Base-by-base conservation (phyloP, 2,888 invertebrate species). In the Hoplodrina blanda region DNA sequence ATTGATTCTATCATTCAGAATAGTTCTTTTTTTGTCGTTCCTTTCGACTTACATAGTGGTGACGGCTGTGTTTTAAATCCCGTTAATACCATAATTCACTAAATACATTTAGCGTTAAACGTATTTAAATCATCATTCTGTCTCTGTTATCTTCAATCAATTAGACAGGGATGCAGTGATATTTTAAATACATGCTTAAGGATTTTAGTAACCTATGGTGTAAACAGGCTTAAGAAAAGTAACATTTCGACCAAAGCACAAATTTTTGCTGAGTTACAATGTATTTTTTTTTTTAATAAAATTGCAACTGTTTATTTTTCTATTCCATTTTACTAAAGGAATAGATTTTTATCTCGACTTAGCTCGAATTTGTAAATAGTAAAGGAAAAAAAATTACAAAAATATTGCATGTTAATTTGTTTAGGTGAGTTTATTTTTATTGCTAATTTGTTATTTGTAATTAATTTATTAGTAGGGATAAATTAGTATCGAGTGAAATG, bases 211-310 rank as follows among this genome's bases (percentile, higher is more conserved):
- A 46, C 46, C 11, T 46, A 1, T 46, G 46, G 46, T 46, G 46
- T 11, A 17, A 46, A 17, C 46, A 17, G 46, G 46, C 46, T 17
- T 65, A 53, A 37, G 57, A 50, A 52, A 62, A 71, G 53, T 63
- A 79, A 80, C 64, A 72, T 77, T 62, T 73, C 65, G 70, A 85
- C 85, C 86, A 87, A 87, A 87, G 90, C 90, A 87, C 90, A 90
- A 90, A 85, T 69, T 84, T 69, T 60, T 53, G 52, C 59, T 44
- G n/a, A 30, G 41, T 60, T 55, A 52, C 30, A 55, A 53, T 56
- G 11, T 76, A 73, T 25, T 25, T 25, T 67, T 62, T 72, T 50
- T 46, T 17, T 46, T 15, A 46, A 25, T 53, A 44, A 33, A 49
- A 11, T 33, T 30, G 3, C 46, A 44, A 7, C 30, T 6, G 19